These are phyloP conservation scores for Elaphurus davidianus DNA, from an alignment of 2,113 vertebrate genomes.

Conservation along the genomic window DNA sequence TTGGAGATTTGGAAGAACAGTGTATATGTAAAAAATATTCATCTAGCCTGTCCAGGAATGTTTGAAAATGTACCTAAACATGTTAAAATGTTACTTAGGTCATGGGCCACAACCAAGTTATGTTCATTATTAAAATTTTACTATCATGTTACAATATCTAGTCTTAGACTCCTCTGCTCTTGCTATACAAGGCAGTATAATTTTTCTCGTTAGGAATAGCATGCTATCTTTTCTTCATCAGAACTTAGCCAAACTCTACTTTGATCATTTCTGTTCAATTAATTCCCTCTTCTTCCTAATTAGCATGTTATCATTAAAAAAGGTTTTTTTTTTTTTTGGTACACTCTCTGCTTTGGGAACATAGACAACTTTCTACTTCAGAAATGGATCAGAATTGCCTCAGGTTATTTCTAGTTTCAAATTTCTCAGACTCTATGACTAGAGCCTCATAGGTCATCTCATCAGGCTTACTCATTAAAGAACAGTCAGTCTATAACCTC, in stretches of 20 bases:
- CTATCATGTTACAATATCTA: not conserved
- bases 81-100: not conserved
- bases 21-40: not conserved
- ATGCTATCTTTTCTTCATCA: not conserved
- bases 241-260: not conserved
- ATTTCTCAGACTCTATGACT: not conserved
- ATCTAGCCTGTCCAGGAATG: not conserved
- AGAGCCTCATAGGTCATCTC: not conserved
- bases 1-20: not conserved
- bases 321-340: not conserved
- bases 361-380: not conserved
- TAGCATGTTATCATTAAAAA: not conserved
- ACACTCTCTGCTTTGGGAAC: not conserved
- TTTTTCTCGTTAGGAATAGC: not conserved
- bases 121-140: slow-evolving; percentile 25
- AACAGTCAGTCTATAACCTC: not conserved
- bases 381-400: not conserved
- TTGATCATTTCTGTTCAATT: slow-evolving; percentile 48
- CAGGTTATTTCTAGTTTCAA: not conserved
- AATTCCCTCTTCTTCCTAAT: slow-evolving; percentile 30
- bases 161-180: not conserved
- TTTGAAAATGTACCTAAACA: not conserved
- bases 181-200: slow-evolving; percentile 31
- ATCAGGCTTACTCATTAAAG: not conserved
- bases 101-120: not conserved